These are phyloP conservation scores for Onychomys torridus DNA, from an alignment of 2,797 vertebrate genomes.

Conservation along the genomic window DNA sequence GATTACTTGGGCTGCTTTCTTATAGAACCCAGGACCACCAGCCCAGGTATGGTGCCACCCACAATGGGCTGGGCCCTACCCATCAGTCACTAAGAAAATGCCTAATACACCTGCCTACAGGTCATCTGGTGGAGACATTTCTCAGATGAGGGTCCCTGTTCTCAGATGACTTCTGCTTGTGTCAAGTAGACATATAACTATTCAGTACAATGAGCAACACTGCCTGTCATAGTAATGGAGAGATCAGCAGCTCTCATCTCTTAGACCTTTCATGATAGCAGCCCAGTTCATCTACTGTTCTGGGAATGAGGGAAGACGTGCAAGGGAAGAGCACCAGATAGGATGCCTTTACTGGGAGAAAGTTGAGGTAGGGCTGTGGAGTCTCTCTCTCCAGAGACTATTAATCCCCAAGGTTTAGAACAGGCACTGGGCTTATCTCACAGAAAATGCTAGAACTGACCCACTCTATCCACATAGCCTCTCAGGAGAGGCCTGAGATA, in stretches of 20 bases:
- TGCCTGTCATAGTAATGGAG: slow-evolving; percentile 25
- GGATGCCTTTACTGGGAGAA: slow-evolving; percentile 58
- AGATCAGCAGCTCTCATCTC: neutral
- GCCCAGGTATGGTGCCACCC: no score
- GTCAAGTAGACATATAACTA: neutral
- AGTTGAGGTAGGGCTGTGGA: slow-evolving; percentile 40
- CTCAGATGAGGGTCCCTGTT: neutral
- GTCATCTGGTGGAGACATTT: neutral
- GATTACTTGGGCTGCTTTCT: no score
- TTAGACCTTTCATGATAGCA: slow-evolving; percentile 59
- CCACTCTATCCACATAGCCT: neutral
- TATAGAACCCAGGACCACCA: neutral
- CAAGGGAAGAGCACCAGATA: slow-evolving; percentile 29
- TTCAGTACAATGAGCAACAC: neutral
- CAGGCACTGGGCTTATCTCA: neutral
- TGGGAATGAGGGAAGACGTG: slow-evolving; percentile 40
- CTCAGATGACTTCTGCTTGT: neutral
- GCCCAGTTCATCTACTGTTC: slow-evolving; percentile 72
- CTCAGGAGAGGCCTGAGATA: neutral
- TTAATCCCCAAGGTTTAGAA: slow-evolving; percentile 31
- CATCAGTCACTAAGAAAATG: neutral
- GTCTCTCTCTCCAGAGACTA: slow-evolving; percentile 57
- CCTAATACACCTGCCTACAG: neutral
- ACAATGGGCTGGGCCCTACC: no score
- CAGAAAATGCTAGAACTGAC: neutral